phyloP scores from a whole-genome alignment of 2,113 vertebrate genomes.

The Centrocercus urophasianus region DNA sequence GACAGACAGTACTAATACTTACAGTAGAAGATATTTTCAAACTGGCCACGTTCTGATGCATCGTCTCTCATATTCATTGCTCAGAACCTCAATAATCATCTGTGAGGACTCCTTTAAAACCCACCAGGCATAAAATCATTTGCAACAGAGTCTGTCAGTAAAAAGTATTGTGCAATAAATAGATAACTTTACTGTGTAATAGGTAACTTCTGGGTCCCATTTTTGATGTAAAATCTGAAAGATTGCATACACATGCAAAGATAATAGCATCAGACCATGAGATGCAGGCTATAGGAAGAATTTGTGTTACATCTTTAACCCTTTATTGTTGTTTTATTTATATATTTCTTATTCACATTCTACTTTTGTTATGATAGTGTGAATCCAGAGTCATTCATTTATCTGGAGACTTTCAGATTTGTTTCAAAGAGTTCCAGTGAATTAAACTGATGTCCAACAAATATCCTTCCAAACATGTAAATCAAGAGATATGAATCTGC shows the following conservation, averaged over 20 bases:
- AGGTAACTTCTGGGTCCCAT: background rate
- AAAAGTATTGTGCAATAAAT: slow-evolving; percentile 21
- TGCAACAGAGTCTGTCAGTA: background rate
- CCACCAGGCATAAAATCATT: slow-evolving; percentile 40
- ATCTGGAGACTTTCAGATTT: slow-evolving; percentile 19
- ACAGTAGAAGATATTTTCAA: background rate
- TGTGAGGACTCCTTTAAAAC: slow-evolving; percentile 37
- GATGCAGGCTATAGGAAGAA: background rate
- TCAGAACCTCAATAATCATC: slow-evolving; percentile 16
- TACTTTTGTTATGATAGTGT: background rate
- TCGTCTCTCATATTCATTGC: background rate
- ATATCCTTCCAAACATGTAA: slow-evolving; percentile 23
- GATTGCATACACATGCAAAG: background rate
- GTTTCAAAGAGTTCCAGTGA: slow-evolving; percentile 22
- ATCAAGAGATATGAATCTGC: slow-evolving; percentile 15
- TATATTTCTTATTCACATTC: background rate
- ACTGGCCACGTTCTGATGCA: background rate
- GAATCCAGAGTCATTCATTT: slow-evolving; percentile 3
- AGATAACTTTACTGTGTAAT: background rate
- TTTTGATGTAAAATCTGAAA: background rate
- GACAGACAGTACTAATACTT: background rate
- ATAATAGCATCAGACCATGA: background rate
- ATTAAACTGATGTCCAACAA: slow-evolving; percentile 37
- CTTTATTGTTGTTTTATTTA: background rate
- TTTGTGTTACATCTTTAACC: background rate